Percentiles rank a stretch among this genome's conserved stretches.
Conservation (phyloP, 2,888 invertebrate species). For the Chymomyza procnemis region DNA sequence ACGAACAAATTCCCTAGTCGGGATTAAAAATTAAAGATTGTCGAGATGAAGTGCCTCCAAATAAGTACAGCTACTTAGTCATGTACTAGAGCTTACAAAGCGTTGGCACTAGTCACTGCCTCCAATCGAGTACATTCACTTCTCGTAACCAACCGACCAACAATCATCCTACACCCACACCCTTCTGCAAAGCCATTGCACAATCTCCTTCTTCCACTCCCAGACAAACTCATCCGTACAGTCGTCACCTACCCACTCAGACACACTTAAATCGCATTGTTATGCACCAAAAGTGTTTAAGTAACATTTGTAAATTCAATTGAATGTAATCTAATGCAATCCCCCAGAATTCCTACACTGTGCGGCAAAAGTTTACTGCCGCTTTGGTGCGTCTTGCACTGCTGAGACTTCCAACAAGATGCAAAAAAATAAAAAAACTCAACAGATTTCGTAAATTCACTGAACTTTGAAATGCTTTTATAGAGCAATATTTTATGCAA, state of each 20-base stretch:
- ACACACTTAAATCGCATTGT: neutral
- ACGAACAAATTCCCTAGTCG: too few relatives aligned
- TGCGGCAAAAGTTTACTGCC: neutral
- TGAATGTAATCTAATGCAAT: neutral
- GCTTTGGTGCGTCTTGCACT: neutral
- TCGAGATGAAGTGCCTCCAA: too few relatives aligned
- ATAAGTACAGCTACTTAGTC: too few relatives aligned
- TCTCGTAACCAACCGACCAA: too few relatives aligned
- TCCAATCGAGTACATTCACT: too few relatives aligned
- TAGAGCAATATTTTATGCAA: conserved; percentile 68
- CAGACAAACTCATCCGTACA: neutral
- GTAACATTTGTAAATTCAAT: neutral
- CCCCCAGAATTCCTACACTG: neutral
- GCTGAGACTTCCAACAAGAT: conserved; percentile 17
- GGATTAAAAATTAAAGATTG: too few relatives aligned
- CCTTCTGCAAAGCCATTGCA: too few relatives aligned
- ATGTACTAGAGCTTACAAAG: too few relatives aligned
- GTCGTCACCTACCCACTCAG: neutral
- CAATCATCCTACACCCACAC: too few relatives aligned
- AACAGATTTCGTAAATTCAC: conserved; percentile 59
- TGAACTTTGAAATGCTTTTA: conserved; percentile 70
- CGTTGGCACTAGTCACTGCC: too few relatives aligned
- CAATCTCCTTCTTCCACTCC: too few relatives aligned
- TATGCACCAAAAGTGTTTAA: neutral
- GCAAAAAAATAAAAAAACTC: conserved; percentile 3